Evolutionary conservation across 2,113 vertebrate species (phyloP).

Genomic region (Xyrauchen texanus): DNA sequence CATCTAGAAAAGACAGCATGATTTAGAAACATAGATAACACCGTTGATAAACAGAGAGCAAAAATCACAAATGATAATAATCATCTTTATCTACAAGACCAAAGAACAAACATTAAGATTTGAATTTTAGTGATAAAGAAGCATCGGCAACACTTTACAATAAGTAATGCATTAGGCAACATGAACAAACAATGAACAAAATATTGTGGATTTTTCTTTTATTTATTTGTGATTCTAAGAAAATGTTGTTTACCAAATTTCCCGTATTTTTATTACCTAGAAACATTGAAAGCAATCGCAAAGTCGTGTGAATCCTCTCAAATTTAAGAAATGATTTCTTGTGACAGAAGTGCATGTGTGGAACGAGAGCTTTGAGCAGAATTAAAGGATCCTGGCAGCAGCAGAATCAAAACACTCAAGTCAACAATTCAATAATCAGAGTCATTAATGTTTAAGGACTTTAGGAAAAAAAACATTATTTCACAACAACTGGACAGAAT

Average conservation of each 20-base stretch:
- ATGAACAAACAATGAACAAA: no score
- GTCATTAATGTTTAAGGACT: background rate
- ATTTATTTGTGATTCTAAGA: background rate
- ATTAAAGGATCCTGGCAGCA: background rate
- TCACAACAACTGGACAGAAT: background rate
- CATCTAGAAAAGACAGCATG: constrained; percentile 71
- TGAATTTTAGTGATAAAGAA: background rate
- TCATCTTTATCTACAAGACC: background rate
- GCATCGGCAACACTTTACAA: background rate
- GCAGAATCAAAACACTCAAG: constrained; percentile 2
- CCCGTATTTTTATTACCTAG: constrained; percentile 34
- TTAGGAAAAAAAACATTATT: background rate
- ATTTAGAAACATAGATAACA: background rate
- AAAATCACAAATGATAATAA: background rate
- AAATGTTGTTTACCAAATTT: constrained; percentile 21
- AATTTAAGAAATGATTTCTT: background rate
- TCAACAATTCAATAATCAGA: no score
- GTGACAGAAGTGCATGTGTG: background rate
- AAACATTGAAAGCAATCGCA: background rate
- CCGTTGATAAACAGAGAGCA: constrained; percentile 4
- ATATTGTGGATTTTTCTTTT: no score
- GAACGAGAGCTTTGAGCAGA: background rate
- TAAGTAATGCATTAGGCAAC: no score
- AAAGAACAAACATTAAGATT: background rate
- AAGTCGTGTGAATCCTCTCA: constrained; percentile 22